Evolutionary conservation across 2,888 invertebrate species (phyloP), one percentile per base, ranked within the genome.

Genomic region (Priapulus caudatus): DNA sequence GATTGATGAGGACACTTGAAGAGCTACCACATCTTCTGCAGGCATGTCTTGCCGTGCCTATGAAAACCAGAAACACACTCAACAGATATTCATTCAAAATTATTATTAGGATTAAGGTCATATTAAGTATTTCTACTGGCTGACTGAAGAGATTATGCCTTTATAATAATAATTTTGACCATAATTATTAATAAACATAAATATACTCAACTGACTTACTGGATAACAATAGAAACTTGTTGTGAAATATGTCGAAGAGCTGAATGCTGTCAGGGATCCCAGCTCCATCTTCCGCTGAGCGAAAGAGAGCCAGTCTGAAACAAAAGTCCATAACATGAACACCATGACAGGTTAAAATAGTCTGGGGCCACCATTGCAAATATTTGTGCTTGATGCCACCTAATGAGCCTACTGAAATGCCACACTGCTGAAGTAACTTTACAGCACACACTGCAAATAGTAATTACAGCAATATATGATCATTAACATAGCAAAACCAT

Each of bases 1-100:
- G 75, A 72, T 90, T 91, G 52, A 97, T 81, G 45, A 98, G 75
- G 97, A 86, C 51, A 95, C 88, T 77, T 98, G 93, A 52, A 98
- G 77, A 4, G 93, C 84, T 18, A 98, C 82, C 67, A 92, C 90
- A 72, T 98, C 97, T 73, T 98, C 97, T 22, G 86, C 74, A 0
- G 93, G 88, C 84, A 98, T 88, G 68, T 95, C 90, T 55, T 84
- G 84, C 45, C 97, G 83, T 56, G 84, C 88, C 81, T 90, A 73
- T 1, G 70, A 71, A 56, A 61, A 58, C 50, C 54, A 20, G 55
- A 57, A 56, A 55, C 23, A 43, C 52, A 48, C 48, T n/a, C 51
- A 20, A 19, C 23, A 33, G 33, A 21, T 16, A 46, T 51, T 3
- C 2, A 3, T 20, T 5, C 15, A 51, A 50, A 50, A 52, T 52